Conservation (phyloP, 2,113 vertebrate genomes). For the Limanda limanda region DNA sequence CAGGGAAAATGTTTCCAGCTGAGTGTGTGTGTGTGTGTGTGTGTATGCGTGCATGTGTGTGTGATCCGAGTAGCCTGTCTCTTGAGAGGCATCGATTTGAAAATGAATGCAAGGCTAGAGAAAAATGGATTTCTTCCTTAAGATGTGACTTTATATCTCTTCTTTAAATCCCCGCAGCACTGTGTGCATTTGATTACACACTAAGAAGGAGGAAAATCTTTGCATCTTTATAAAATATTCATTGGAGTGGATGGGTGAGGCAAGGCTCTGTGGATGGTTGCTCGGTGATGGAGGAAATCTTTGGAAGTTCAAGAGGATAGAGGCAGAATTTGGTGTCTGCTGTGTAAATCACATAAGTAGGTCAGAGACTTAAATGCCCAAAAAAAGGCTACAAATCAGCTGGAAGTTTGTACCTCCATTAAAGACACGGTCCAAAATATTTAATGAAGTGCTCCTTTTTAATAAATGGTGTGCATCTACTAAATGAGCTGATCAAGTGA, state of each 20-base stretch:
- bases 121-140: constrained; percentile 81
- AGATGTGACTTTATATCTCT: constrained; percentile 81
- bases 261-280: constrained; percentile 71
- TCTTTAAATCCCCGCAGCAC: constrained; percentile 80
- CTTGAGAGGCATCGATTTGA: constrained; percentile 82
- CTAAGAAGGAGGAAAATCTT: constrained; percentile 77
- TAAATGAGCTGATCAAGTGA: constrained; percentile 73
- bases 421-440: constrained; percentile 36
- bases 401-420: constrained; percentile 14
- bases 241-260: constrained; percentile 75
- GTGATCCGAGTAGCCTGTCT: constrained; percentile 66
- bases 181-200: constrained; percentile 83
- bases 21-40: constrained; percentile 3
- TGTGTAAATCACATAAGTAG: constrained; percentile 62
- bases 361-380: constrained; percentile 54
- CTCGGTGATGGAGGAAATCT: constrained; percentile 66
- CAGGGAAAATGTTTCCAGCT: constrained; percentile 62
- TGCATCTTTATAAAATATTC: constrained; percentile 88
- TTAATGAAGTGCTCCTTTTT: constrained; percentile 51
- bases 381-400: constrained; percentile 23
- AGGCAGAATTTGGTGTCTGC: constrained; percentile 58
- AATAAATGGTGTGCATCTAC: constrained; percentile 64
- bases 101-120: constrained; percentile 82
- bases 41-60: constrained; percentile 23
- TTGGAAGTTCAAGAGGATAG: constrained; percentile 65